These are phyloP conservation scores for Thamnophis sirtalis DNA, from an alignment of 2,113 vertebrate species.

Conservation along the genomic window DNA sequence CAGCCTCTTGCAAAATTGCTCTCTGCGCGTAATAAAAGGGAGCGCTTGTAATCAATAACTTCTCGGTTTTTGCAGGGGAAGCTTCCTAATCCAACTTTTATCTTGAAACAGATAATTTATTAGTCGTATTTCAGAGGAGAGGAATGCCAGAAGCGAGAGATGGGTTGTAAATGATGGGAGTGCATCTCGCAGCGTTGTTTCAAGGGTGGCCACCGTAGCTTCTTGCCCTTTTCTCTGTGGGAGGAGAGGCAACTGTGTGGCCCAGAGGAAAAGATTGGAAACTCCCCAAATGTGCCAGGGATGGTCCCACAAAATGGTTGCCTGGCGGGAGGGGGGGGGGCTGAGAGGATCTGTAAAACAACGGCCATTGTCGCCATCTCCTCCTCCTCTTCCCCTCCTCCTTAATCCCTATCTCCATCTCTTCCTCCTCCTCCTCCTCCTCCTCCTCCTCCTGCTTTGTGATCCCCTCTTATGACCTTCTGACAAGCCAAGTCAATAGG, in stretches of 20 bases:
- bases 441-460: too few species aligned
- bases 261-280: not conserved
- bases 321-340: too few species aligned
- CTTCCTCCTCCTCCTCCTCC: too few species aligned
- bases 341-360: not conserved
- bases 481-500: too few species aligned
- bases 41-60: not conserved
- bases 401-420: too few species aligned
- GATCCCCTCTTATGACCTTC: too few species aligned
- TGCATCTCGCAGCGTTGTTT: not conserved
- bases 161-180: not conserved
- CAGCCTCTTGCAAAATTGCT: not conserved
- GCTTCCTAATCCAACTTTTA: not conserved
- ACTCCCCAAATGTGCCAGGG: not conserved
- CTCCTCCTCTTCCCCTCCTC: too few species aligned
- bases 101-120: not conserved
- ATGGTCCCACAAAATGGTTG: not conserved
- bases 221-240: not conserved
- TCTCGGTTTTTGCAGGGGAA: not conserved
- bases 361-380: not conserved
- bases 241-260: not conserved
- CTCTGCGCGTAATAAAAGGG: not conserved
- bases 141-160: not conserved
- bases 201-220: not conserved
- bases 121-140: not conserved